A percentile compares a stretch with the other conserved stretches of the same genome.
These are phyloP conservation scores for Raja brachyura DNA, from an alignment of 2,113 vertebrate genomes.

Conservation along the genomic window DNA sequence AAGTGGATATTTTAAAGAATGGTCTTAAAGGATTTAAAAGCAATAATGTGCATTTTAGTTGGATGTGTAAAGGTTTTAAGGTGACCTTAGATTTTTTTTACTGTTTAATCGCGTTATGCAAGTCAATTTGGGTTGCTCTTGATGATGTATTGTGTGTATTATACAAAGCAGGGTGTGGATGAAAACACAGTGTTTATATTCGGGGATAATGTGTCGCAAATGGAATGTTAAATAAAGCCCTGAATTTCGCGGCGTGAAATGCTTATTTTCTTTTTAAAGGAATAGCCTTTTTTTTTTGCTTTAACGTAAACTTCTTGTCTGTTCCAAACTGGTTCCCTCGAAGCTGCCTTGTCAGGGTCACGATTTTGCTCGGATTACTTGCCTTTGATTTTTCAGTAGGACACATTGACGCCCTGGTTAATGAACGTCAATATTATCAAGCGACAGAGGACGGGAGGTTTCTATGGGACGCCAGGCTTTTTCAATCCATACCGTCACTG, in stretches of 20 bases:
- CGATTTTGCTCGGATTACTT: conserved; percentile 77
- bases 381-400: conserved; percentile 87
- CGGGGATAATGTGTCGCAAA: background rate
- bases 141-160: no score
- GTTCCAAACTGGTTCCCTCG: background rate
- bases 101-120: background rate
- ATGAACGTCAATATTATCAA: conserved; percentile 87
- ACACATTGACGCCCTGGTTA: conserved; percentile 87
- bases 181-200: background rate
- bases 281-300: no score
- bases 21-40: background rate
- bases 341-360: conserved; percentile 62
- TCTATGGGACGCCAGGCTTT: conserved; percentile 66
- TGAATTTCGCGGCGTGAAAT: background rate
- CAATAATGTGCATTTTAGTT: background rate
- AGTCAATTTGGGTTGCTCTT: background rate
- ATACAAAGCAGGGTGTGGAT: conserved; percentile 19
- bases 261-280: no score
- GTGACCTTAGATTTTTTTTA: background rate
- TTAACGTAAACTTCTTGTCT: background rate
- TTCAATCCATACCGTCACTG: conserved; percentile 40
- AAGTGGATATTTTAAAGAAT: conserved; percentile 4
- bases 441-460: conserved; percentile 79
- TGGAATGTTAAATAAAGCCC: background rate
- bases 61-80: background rate